Base-by-base conservation (phyloP, 2,888 invertebrate genomes). In the Drosophila seclusa region DNA sequence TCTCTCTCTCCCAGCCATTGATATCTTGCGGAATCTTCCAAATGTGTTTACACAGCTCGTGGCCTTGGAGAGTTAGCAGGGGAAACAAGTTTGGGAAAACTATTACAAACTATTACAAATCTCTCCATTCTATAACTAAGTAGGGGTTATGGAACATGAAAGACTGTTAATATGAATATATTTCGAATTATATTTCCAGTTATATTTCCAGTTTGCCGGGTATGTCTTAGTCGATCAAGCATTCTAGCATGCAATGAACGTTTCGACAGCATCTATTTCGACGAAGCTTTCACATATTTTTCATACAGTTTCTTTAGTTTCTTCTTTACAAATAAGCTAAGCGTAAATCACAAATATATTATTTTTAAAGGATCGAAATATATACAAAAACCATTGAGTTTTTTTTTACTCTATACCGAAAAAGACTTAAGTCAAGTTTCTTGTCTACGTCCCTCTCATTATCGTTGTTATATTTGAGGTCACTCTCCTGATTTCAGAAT, bases 61-160 rank as follows among this genome's bases (percentile, higher is more conserved):
- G 67, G 63, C 77, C 75, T 63, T 69, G 65, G 49, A 48, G 36
- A 38, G 38, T 58, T n/a, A 21, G 61, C 31, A 21, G 38, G 38
- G 21, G 29, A 45, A n/a, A 57, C 48, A 48, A 45, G 45, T 45
- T 45, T 45, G 24, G 10, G 7, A 48, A 52, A 52, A 50, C 45
- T 65, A 31, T 27, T 24, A 8, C 32, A 32, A 10, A 32, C 32
- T 32, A 32, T 32, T 8, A 24, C 1, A 16, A 45, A 4, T 45
- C 8, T 24, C 8, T 24, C 24, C 45, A 45, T 8, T 24, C 16
- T 8, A 45, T 24, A 24, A 24, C 8, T 24, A 24, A 45, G 4
- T 21, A 42, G 21, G 21, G 42, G 24, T 16, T 45, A 24, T 24
- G 45, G 8, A 45, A 24, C 7, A 7, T 45, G 16, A 45, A 24